Conservation (phyloP, 1,140 invertebrate genomes). For the Brachionus sp. region DNA sequence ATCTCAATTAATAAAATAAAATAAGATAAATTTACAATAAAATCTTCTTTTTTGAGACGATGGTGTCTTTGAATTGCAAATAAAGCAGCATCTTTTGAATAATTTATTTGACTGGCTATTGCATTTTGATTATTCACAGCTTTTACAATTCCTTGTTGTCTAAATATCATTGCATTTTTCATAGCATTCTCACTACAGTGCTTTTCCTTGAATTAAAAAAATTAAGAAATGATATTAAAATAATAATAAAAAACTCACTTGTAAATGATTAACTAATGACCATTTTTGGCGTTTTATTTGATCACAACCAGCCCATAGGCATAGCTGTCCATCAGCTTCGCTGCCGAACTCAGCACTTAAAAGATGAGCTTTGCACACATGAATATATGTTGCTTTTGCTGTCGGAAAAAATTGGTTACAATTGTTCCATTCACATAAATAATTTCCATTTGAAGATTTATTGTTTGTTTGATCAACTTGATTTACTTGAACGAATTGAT, state of each 20-base stretch:
- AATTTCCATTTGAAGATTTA: conserved; percentile 34
- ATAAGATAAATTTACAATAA: conserved; percentile 61
- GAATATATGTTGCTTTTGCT: conserved; percentile 52
- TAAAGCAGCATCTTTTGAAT: conserved; percentile 56
- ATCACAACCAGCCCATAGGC: conserved; percentile 59
- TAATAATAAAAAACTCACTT: conserved; percentile 49
- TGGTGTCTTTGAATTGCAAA: conserved; percentile 56
- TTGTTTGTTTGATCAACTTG: not conserved
- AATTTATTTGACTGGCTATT: not conserved
- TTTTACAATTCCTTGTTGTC: conserved; percentile 49
- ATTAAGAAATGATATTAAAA: not conserved
- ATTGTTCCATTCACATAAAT: conserved; percentile 57
- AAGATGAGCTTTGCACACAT: conserved; percentile 53
- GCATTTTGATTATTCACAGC: conserved; percentile 29
- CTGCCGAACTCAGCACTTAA: not conserved
- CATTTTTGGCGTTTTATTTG: conserved; percentile 54
- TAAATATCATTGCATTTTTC: conserved; percentile 49
- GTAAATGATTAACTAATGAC: conserved; percentile 58
- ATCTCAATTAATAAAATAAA: not conserved
- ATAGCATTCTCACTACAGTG: conserved; percentile 54
- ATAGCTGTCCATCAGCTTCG: conserved; percentile 50
- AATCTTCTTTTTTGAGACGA: conserved; percentile 43
- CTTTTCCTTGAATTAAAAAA: conserved; percentile 51
- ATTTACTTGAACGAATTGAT: not conserved
- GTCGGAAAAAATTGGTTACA: conserved; percentile 56